These are phyloP conservation scores for Nyctibius bracteatus DNA, from an alignment of 2,113 vertebrate species.

Conservation along the genomic window DNA sequence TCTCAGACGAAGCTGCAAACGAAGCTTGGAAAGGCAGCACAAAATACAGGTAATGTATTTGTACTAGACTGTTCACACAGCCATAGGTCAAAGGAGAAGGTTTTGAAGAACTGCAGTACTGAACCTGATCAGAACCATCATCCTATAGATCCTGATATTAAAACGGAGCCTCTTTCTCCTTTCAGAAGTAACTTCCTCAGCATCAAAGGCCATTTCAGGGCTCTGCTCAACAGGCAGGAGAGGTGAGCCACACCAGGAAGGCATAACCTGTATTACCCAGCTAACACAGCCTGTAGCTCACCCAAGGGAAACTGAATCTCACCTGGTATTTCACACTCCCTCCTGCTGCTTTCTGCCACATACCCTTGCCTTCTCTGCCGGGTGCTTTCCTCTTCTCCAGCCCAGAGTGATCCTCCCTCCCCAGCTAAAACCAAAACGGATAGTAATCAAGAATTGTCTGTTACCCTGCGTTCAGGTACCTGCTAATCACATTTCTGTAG, in stretches of 20 bases:
- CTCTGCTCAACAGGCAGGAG: neutral
- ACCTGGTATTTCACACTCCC: neutral
- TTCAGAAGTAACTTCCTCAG: neutral
- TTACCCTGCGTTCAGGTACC: neutral
- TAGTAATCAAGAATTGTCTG: neutral
- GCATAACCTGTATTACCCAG: neutral
- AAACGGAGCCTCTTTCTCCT: neutral
- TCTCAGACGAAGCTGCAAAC: neutral
- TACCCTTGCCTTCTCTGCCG: neutral
- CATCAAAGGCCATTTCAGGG: neutral
- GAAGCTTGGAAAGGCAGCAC: neutral
- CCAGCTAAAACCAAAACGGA: neutral
- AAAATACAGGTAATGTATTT: neutral
- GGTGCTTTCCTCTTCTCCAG: neutral
- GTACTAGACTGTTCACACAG: neutral
- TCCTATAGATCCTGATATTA: accelerated
- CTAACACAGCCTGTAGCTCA: neutral
- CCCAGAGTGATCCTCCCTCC: neutral
- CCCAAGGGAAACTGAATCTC: neutral
- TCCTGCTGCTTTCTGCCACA: neutral
- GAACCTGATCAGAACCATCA: neutral
- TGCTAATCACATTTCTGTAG: neutral
- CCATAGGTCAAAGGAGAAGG: neutral
- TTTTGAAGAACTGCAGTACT: neutral
- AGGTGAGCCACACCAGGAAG: neutral